phyloP scores from a whole-genome alignment of 1,140 invertebrate species.

The Nilaparvata lugens region DNA sequence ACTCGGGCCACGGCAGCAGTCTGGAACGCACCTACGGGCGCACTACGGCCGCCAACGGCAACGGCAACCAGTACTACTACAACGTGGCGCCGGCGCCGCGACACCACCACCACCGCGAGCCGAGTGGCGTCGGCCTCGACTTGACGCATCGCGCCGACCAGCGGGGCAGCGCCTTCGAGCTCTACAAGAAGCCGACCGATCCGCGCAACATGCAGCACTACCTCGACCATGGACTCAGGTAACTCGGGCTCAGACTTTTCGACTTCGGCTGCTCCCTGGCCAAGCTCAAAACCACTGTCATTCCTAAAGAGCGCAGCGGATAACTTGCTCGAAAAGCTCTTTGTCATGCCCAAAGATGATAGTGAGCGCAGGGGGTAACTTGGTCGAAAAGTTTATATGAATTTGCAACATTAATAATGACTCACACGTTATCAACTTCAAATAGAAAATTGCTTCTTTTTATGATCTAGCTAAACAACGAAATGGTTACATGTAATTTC shows the following conservation, averaged over 20 bases:
- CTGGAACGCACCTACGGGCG: constrained; percentile 36
- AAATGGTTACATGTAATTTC: too few species aligned
- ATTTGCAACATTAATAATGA: too few species aligned
- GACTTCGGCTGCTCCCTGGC: not conserved
- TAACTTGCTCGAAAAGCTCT: too few species aligned
- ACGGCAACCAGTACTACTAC: constrained; percentile 45
- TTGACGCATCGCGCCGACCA: constrained; percentile 79
- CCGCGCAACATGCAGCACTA: constrained; percentile 29
- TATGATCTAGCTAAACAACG: too few species aligned
- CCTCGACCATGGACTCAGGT: constrained; percentile 31
- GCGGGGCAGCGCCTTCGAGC: constrained; percentile 87
- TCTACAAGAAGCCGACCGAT: constrained; percentile 76
- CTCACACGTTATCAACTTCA: too few species aligned
- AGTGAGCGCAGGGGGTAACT: too few species aligned
- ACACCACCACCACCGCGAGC: constrained; percentile 42
- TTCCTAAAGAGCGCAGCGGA: too few species aligned
- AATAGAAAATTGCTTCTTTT: too few species aligned
- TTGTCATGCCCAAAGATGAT: too few species aligned
- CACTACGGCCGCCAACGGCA: constrained; percentile 29
- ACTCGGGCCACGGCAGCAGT: constrained; percentile 41
- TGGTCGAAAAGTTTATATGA: too few species aligned
- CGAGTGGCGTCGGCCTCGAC: constrained; percentile 49
- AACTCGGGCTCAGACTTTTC: not conserved
- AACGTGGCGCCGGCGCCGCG: constrained; percentile 45
- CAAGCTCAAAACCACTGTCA: too few species aligned